phyloP scores from a whole-genome alignment of 2,888 invertebrate genomes.

The Polyommatus iphigenia region DNA sequence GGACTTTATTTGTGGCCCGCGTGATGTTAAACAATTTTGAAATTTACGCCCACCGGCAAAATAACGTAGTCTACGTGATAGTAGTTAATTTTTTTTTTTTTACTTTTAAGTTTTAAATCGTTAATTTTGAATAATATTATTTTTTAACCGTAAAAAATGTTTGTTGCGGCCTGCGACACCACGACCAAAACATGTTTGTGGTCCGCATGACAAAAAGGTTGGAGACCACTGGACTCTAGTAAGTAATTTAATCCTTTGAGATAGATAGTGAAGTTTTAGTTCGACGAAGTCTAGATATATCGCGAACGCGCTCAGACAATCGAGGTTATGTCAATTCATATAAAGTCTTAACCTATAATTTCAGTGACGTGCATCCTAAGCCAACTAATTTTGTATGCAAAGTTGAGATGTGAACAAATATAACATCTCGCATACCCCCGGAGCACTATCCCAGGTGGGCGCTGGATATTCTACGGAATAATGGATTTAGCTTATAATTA shows the following conservation, averaged over 20 bases:
- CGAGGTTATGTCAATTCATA: background rate
- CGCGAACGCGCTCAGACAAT: background rate
- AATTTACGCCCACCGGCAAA: too few relatives aligned
- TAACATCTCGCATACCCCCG: slow-evolving; percentile 30
- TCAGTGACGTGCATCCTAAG: background rate
- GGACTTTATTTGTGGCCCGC: too few relatives aligned
- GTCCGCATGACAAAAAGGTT: too few relatives aligned
- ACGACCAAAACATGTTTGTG: too few relatives aligned
- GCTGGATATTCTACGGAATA: slow-evolving; percentile 37
- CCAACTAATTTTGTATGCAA: slow-evolving; percentile 34
- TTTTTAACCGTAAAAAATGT: too few relatives aligned
- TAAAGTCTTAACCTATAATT: background rate
- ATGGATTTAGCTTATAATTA: slow-evolving; percentile 31
- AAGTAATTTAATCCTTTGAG: background rate
- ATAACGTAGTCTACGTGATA: too few relatives aligned
- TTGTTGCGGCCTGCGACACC: too few relatives aligned
- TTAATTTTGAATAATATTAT: too few relatives aligned
- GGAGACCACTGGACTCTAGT: too few relatives aligned
- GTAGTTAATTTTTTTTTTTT: too few relatives aligned
- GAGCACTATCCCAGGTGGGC: slow-evolving; percentile 39
- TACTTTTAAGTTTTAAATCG: too few relatives aligned
- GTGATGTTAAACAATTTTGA: too few relatives aligned
- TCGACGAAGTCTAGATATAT: background rate
- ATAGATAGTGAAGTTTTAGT: background rate
- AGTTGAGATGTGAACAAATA: slow-evolving; percentile 35